phyloP scores from a whole-genome alignment of 2,888 invertebrate species.

The Steinernema scapterisci region DNA sequence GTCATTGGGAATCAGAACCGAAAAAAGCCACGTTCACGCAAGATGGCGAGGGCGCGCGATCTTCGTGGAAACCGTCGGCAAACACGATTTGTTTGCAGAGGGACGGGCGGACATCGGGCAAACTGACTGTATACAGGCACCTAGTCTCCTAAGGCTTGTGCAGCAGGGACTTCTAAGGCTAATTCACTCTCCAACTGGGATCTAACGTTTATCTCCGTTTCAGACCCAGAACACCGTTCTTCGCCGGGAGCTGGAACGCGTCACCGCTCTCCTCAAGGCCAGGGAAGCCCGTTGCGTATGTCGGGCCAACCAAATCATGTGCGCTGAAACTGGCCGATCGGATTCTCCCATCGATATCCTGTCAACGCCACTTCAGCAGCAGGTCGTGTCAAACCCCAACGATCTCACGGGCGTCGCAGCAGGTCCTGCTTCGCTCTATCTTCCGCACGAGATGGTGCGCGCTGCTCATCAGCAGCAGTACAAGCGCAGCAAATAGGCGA shows the following conservation, averaged over 20 bases:
- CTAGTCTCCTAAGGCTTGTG: background rate
- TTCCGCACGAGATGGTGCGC: background rate
- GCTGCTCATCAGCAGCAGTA: background rate
- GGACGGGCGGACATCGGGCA: background rate
- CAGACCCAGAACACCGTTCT: conserved; percentile 64
- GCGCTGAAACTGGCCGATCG: background rate
- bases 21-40: too few relatives aligned
- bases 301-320: conserved; percentile 41
- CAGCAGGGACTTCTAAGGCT: too few relatives aligned
- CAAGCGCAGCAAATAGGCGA: conserved; percentile 1
- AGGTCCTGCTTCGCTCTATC: conserved; percentile 16
- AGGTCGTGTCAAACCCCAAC: background rate
- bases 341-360: conserved; percentile 22
- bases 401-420: conserved; percentile 8
- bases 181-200: background rate
- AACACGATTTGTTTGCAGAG: background rate
- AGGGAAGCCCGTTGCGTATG: conserved; percentile 62
- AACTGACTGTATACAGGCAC: background rate
- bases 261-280: conserved; percentile 56
- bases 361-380: background rate
- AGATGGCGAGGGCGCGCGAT: too few relatives aligned
- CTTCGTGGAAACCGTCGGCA: too few relatives aligned
- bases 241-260: conserved; percentile 61
- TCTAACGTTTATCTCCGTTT: conserved; percentile 35
- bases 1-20: too few relatives aligned